phyloP scores from a whole-genome alignment of 2,888 invertebrate genomes.

The Synanthedon andrenaeformis region DNA sequence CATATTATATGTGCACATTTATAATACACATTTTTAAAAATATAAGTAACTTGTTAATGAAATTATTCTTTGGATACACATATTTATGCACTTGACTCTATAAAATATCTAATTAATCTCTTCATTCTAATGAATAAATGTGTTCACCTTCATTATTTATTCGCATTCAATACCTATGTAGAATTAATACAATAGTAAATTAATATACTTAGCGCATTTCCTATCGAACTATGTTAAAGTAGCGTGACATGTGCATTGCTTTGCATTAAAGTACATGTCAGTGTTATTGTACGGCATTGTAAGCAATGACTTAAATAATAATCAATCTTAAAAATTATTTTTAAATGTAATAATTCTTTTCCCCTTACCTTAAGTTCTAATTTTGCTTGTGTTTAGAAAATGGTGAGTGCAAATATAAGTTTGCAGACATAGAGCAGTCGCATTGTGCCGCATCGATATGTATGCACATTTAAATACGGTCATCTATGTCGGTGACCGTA shows the following conservation, averaged over 20 bases:
- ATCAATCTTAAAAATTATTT: neutral
- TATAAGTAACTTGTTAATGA: no score
- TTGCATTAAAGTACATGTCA: slow-evolving; percentile 62
- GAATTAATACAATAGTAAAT: neutral
- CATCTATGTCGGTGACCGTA: slow-evolving; percentile 46
- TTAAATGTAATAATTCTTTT: slow-evolving; percentile 12
- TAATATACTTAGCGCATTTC: slow-evolving; percentile 31
- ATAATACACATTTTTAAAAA: no score
- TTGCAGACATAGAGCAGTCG: slow-evolving; percentile 41
- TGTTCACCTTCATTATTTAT: no score
- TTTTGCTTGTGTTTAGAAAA: slow-evolving; percentile 12
- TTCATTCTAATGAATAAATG: no score
- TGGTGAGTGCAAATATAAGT: slow-evolving; percentile 12
- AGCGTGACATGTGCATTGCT: slow-evolving; percentile 55
- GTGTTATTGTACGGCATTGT: slow-evolving; percentile 57
- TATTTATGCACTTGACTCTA: no score
- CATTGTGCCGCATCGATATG: slow-evolving; percentile 58
- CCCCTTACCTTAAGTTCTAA: slow-evolving; percentile 8
- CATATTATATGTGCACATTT: no score
- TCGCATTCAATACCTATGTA: neutral
- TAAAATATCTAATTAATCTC: no score
- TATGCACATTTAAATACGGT: slow-evolving; percentile 67
- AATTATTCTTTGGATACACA: no score
- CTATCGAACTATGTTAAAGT: slow-evolving; percentile 51
- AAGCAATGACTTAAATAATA: slow-evolving; percentile 8